Percentiles rank a stretch among this genome's conserved stretches.
phyloP scores from a whole-genome alignment of 2,797 vertebrate genomes.

The Chaunax sp. region DNA sequence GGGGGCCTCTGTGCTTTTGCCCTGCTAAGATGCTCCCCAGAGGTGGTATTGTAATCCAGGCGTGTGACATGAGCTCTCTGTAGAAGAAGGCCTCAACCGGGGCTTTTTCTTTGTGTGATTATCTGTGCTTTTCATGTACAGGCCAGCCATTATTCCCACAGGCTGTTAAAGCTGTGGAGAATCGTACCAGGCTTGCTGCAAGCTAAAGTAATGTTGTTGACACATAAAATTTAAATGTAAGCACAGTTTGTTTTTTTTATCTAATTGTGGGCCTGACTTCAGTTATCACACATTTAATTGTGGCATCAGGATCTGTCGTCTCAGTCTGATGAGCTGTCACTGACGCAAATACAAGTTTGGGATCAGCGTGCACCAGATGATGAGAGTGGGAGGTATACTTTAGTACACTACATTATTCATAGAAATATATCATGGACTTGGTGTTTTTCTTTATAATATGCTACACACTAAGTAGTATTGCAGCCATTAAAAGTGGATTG shows the following conservation, averaged over 20 bases:
- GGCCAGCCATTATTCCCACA: constrained; percentile 61
- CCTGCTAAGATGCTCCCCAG: constrained; percentile 56
- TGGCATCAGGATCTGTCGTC: constrained; percentile 9
- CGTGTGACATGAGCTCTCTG: constrained; percentile 63
- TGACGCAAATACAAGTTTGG: constrained; percentile 34
- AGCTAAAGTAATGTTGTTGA: constrained; percentile 29
- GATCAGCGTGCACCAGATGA: constrained; percentile 37
- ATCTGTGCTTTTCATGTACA: constrained; percentile 67
- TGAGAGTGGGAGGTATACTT: background rate
- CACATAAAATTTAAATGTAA: constrained; percentile 22
- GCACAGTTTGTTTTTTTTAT: background rate
- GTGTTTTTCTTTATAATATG: background rate
- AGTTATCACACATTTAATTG: constrained; percentile 40
- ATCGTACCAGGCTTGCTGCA: constrained; percentile 38
- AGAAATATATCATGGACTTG: background rate
- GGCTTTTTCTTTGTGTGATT: constrained; percentile 68
- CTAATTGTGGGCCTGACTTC: constrained; percentile 22
- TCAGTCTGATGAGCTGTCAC: constrained; percentile 57
- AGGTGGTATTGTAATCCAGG: constrained; percentile 65
- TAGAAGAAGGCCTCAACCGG: constrained; percentile 52
- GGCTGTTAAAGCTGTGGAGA: constrained; percentile 61
- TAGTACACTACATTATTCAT: background rate
- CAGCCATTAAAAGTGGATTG: background rate
- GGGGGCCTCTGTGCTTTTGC: constrained; percentile 44
- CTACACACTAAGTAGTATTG: background rate